Base-by-base conservation (phyloP, 1,140 invertebrate genomes). In the Temnothorax longispinosus region DNA sequence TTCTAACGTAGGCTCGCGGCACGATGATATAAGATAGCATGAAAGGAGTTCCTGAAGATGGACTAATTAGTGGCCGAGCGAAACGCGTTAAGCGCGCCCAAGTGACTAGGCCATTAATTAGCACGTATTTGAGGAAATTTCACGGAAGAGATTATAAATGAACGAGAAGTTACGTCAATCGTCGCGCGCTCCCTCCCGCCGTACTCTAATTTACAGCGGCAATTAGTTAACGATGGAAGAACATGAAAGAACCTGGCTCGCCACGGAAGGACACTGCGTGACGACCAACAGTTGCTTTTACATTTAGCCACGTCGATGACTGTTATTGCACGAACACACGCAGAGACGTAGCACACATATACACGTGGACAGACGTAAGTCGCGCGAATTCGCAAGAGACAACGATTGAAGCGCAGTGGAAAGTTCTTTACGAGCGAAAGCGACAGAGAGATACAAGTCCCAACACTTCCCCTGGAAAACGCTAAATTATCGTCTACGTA, bases 71-170 rank as follows among this genome's bases (percentile, higher is more conserved):
- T 32, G 62, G 56, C 27, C 50, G 41, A 71, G 77, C 18, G 47
- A 58, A 15, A n/a, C 72, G 38, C 44, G 74, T 78, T 85, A 80
- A 86, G 72, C 18, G 52, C 58, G 35, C 62, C 76, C 67, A 15
- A 62, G 41, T 58, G 35, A 38, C 38, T 47, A 8, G 74, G 47
- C 76, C 86, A 90, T 90, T 90, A 89, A 90, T 90, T 90, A 90
- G 74, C 89, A 89, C 89, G 75, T 86, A 85, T 82, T 71, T 52
- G 86, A 81, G 86, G 52, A 90, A 90, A 90, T 90, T 90, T 90
- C 69, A 56, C 64, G 56, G 85, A 90, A 90, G 88, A 82, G 89
- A 87, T 89, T 87, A 90, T 87, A 89, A 89, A 90, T 87, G 89
- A 89, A 84, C 35, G 35, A 87, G 56, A 76, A 87, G 89, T 76